These are phyloP conservation scores for Neria commutata DNA, from an alignment of 2,888 invertebrate genomes.

Conservation along the genomic window DNA sequence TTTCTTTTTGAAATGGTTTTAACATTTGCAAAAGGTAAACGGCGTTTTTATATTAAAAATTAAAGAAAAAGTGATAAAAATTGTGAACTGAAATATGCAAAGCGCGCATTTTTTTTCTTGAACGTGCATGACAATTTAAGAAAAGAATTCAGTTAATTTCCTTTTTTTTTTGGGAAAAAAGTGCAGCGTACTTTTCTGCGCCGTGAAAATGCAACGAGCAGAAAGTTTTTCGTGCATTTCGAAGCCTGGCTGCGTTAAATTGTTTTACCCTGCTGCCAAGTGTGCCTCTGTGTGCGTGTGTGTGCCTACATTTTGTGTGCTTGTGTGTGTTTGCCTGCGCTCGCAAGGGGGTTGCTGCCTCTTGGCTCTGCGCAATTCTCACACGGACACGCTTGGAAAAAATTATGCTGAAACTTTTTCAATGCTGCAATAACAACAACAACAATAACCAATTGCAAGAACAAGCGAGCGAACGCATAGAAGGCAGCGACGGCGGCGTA, in stretches of 20 bases:
- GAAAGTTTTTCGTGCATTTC: background rate
- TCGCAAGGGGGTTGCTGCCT: constrained; percentile 1
- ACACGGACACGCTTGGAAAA: too few relatives aligned
- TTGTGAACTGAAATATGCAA: background rate
- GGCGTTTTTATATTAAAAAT: background rate
- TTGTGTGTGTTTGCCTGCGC: background rate
- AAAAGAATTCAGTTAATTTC: background rate
- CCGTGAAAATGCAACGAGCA: too few relatives aligned
- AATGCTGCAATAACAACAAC: background rate
- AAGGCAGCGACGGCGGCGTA: too few relatives aligned
- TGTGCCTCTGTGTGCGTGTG: too few relatives aligned
- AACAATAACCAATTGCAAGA: background rate
- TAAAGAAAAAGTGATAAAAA: background rate
- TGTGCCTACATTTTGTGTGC: background rate
- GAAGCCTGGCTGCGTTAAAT: too few relatives aligned
- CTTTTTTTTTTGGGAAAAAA: background rate
- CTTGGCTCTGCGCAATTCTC: background rate
- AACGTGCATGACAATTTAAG: too few relatives aligned
- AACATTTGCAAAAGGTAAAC: background rate
- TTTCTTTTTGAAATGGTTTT: background rate
- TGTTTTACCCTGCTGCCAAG: too few relatives aligned
- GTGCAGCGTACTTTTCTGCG: background rate
- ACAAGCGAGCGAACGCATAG: too few relatives aligned
- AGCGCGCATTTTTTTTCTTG: background rate
- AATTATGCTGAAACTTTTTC: background rate